Conservation (phyloP, 2,797 vertebrate genomes). For the Thalassophryne amazonica region DNA sequence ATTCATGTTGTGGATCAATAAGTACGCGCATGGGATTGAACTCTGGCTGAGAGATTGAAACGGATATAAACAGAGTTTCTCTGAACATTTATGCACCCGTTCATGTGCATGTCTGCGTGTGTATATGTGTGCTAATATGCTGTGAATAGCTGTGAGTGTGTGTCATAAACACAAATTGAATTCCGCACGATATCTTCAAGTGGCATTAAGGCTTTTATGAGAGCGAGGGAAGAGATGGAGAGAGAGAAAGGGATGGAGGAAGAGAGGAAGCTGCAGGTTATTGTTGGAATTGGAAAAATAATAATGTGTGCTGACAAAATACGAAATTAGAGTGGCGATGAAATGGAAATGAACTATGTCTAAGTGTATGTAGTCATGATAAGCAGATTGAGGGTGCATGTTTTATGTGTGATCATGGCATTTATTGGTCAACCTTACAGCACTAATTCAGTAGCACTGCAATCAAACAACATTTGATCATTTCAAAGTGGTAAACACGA, state of each 20-base stretch:
- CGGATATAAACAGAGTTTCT: slow-evolving; percentile 7
- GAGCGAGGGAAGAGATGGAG: background rate
- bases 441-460: slow-evolving; percentile 34
- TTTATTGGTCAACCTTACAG: slow-evolving; percentile 29
- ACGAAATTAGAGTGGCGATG: slow-evolving; percentile 50
- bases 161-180: slow-evolving; percentile 1
- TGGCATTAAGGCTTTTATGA: slow-evolving; percentile 3
- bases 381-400: slow-evolving; percentile 22
- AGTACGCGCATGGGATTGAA: background rate
- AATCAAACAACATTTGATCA: slow-evolving; percentile 12
- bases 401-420: slow-evolving; percentile 25
- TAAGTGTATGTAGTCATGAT: slow-evolving; percentile 34
- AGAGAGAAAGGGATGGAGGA: background rate
- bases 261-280: slow-evolving; percentile 27
- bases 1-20: slow-evolving; percentile 27
- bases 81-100: too few species aligned
- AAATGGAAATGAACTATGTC: slow-evolving; percentile 54
- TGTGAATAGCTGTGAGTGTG: background rate
- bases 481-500: too few species aligned
- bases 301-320: slow-evolving; percentile 53
- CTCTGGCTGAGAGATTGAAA: slow-evolving; percentile 11
- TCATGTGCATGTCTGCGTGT: background rate
- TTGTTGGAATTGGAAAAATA: slow-evolving; percentile 58
- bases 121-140: background rate
- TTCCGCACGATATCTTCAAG: background rate